Evolutionary conservation across 2,113 vertebrate species (phyloP).

Genomic region (Plectropomus leopardus): DNA sequence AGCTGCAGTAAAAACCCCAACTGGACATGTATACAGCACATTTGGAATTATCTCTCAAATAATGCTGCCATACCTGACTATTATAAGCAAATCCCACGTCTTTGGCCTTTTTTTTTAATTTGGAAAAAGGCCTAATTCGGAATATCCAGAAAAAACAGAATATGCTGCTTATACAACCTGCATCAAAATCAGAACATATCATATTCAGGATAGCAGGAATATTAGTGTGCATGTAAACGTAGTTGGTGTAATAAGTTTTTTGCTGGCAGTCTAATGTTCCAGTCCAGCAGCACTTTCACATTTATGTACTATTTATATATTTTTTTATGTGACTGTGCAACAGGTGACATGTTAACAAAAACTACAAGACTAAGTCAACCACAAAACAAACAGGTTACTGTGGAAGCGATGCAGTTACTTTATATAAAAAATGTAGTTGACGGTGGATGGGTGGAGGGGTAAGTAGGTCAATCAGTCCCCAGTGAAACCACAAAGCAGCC

Average conservation of each 20-base stretch:
- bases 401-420: slow-evolving; percentile 70
- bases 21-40: no score
- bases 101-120: no score
- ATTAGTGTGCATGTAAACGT: no score
- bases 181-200: no score
- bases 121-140: no score
- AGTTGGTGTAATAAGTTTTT: not conserved
- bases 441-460: slow-evolving; percentile 60
- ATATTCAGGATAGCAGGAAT: no score
- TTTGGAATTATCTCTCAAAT: no score
- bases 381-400: slow-evolving; percentile 76
- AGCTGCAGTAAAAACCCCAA: no score
- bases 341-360: slow-evolving; percentile 58
- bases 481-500: slow-evolving; percentile 89
- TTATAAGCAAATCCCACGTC: no score
- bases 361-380: slow-evolving; percentile 63
- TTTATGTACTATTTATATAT: not conserved
- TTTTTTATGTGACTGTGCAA: slow-evolving; percentile 29
- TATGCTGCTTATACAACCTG: no score
- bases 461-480: slow-evolving; percentile 72
- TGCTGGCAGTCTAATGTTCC: not conserved
- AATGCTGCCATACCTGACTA: no score
- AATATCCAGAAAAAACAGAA: no score
- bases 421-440: slow-evolving; percentile 69
- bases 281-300: not conserved